These are phyloP conservation scores for Phasianus colchicus DNA, from an alignment of 2,113 vertebrate genomes.

Conservation along the genomic window DNA sequence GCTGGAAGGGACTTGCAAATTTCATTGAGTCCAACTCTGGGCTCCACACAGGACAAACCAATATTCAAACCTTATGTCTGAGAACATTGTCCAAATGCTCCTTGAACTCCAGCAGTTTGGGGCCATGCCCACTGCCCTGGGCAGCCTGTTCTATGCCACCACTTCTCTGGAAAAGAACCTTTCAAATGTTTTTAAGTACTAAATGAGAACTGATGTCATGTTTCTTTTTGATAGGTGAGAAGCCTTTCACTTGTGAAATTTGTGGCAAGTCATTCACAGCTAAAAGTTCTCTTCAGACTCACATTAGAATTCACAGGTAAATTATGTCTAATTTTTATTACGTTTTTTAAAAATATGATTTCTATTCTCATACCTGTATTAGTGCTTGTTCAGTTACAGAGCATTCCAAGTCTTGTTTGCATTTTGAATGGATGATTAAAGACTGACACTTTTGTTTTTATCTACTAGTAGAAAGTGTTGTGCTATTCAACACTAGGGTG, in stretches of 20 bases:
- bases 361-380: background rate
- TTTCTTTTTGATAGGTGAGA: conserved; percentile 86
- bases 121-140: no score
- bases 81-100: no score
- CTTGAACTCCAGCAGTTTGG: no score
- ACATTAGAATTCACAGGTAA: conserved; percentile 96
- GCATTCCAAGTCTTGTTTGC: background rate
- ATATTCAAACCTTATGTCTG: no score
- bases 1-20: no score
- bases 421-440: background rate
- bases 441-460: background rate
- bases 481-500: background rate
- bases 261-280: conserved; percentile 98
- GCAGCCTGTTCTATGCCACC: no score
- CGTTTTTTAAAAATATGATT: background rate
- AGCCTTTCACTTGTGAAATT: conserved; percentile 97
- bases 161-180: no score
- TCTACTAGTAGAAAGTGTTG: background rate
- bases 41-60: no score
- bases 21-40: no score
- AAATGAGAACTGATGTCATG: background rate
- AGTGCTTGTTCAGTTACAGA: background rate
- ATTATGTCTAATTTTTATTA: background rate
- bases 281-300: conserved; percentile 96
- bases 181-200: background rate